Base-by-base conservation (phyloP, 2,888 invertebrate species). In the Eulithis testata region DNA sequence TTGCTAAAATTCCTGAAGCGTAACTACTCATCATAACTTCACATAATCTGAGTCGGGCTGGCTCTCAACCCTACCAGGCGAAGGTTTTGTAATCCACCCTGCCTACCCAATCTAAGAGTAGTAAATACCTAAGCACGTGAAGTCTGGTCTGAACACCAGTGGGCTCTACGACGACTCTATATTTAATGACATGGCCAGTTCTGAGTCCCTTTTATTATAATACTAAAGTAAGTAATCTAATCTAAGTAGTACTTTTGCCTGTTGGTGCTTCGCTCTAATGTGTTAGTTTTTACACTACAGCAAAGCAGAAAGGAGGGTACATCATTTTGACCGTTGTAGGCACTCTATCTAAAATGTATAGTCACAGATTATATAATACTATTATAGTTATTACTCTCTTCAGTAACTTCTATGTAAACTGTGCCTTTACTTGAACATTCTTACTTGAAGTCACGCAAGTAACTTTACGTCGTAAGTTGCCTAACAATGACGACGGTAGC, bases 371-470 rank as follows among this genome's bases (percentile, higher is more conserved):
- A n/a, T n/a, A n/a, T n/a, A n/a, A n/a, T n/a, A n/a, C n/a, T n/a
- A n/a, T 21, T 21, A 8, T 11, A 8, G 1, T 21, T 49, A 9
- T 49, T 8, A 21, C 49, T 49, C 21, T 21, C 36, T 40, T 7
- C 36, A 44, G 31, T 36, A 44, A 52, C 52, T 45, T 0, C 14
- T 11, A 52, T 8, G 44, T 53, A 2, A 36, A 11, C 53, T 47
- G 53, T 60, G 52, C 52, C 57, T 47, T 57, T 37, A 63, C 52
- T 52, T 63, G 21, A 52, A 40, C 37, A 53, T 52, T 63, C 62
- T 58, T 58, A 63, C 57, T 52, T 56, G 9, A 45, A 63, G 57
- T 52, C 63, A 63, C 63, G 63, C 57, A 58, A 63, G 53, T 58
- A 60, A 60, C 51, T 51, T 60, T 11, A n/a, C 12, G 8, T 49